Base-by-base conservation (phyloP, 2,113 vertebrate genomes). In the Ptilonorhynchus violaceus region DNA sequence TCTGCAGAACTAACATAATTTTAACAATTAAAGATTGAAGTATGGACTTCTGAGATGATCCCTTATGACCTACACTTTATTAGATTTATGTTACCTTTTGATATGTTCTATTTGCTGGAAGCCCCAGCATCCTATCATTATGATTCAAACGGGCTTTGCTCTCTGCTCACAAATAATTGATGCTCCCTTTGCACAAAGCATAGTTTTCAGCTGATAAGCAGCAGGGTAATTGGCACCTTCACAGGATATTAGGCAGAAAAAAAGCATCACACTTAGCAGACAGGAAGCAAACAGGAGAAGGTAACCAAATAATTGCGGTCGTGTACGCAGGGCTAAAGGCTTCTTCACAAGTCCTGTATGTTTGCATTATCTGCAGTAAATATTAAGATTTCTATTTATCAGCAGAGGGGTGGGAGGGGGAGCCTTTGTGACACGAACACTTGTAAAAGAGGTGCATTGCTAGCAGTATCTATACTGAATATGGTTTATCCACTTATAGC, bases 81-180 rank as follows among this genome's bases (percentile, higher is more conserved):
- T 97, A 97, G 96, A 96, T 96, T 98, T 96, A 96, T 97, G 96
- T 85, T 93, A 60, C 96, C 92, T 97, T 98, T 97, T 97, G 96
- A 96, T 97, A 97, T 52, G 52, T 92, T 97, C 96, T 98, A 91
- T 97, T 97, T 98, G 97, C 96, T 97, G 95, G 91, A 96, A 97
- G 95, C 91, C 76, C 92, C 85, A 85, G 93, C 94, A 97, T 96
- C 94, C 97, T 97, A 91, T 97, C 97, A 96, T 98, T 98, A 97
- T 92, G 97, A 97, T 95, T 97, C 97, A 92, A 97, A 95, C 96
- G 96, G 92, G 69, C 94, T 97, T 97, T 92, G 94, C 97, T 97
- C 95, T 97, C 96, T 97, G 96, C 97, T 97, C 97, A 98, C 98
- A 97, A 98, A 98, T 98, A 98, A 98, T 98, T 98, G 98, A 98